These are phyloP conservation scores for Akabosia matsudoensis DNA, from an alignment of 1,140 invertebrate species.

Conservation along the genomic window DNA sequence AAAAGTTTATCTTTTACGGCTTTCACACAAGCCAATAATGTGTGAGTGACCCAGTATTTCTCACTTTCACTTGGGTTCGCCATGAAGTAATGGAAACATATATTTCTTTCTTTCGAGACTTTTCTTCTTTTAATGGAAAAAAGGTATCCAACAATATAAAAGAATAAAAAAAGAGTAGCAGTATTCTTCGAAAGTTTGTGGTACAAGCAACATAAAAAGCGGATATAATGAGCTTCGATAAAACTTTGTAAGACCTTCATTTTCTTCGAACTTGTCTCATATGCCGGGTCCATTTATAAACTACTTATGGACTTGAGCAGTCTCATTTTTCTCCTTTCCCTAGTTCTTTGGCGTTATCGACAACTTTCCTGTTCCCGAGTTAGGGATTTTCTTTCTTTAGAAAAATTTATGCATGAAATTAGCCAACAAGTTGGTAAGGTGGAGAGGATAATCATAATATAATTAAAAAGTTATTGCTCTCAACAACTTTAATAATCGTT, in stretches of 20 bases:
- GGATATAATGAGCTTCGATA: slow-evolving; percentile 19
- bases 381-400: too few relatives aligned
- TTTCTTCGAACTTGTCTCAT: slow-evolving; percentile 20
- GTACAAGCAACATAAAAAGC: slow-evolving; percentile 22
- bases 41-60: slow-evolving; percentile 15
- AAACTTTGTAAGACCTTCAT: slow-evolving; percentile 22
- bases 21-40: slow-evolving; percentile 3
- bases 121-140: slow-evolving; percentile 18
- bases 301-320: slow-evolving; percentile 3
- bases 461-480: slow-evolving; percentile 13
- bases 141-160: slow-evolving; percentile 13
- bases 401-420: too few relatives aligned
- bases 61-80: too few relatives aligned
- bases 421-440: not conserved
- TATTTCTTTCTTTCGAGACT: too few relatives aligned
- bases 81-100: slow-evolving; percentile 20
- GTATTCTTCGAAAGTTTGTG: slow-evolving; percentile 17
- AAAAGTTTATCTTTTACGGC: not conserved
- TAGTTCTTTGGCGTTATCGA: not conserved
- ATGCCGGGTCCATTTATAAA: slow-evolving; percentile 21
- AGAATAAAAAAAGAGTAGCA: slow-evolving; percentile 10
- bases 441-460: slow-evolving; percentile 22
- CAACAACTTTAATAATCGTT: slow-evolving; percentile 17
- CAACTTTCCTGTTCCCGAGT: not conserved
- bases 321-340: not conserved